A percentile compares a stretch with the other conserved stretches of the same genome.
These are phyloP conservation scores for Coronaproctus castanopsis DNA, from an alignment of 2,888 invertebrate species.

Conservation along the genomic window DNA sequence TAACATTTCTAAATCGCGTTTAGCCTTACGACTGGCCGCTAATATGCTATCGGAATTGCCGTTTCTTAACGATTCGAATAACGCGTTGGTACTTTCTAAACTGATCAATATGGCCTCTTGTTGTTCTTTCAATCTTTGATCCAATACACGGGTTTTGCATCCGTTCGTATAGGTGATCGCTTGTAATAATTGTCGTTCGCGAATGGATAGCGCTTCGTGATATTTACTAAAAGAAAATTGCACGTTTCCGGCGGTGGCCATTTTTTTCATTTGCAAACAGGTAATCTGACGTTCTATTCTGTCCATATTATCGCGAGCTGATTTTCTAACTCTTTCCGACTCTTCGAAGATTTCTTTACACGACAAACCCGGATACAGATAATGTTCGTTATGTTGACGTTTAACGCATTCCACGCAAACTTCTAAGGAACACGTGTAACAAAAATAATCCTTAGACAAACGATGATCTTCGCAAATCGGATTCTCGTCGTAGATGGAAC, in stretches of 20 bases:
- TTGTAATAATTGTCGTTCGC: constrained; percentile 2
- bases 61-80: not conserved
- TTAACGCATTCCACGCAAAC: constrained; percentile 9
- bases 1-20: constrained; percentile 4
- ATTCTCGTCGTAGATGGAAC: constrained; percentile 4
- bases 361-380: constrained; percentile 3
- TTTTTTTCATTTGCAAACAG: not conserved
- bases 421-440: constrained; percentile 4
- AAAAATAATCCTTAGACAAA: constrained; percentile 8
- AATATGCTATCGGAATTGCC: not conserved
- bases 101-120: not conserved
- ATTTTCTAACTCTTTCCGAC: not conserved
- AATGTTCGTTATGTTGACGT: constrained; percentile 5
- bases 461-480: constrained; percentile 7
- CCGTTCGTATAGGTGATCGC: not conserved
- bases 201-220: constrained; percentile 1
- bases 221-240: constrained; percentile 3
- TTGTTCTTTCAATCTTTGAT: constrained; percentile 4
- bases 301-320: not conserved
- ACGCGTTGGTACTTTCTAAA: not conserved
- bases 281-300: constrained; percentile 5
- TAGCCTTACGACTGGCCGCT: constrained; percentile 1
- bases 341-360: constrained; percentile 6
- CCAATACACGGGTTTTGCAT: constrained; percentile 4
- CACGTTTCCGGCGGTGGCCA: not conserved